Conservation (phyloP, 1,140 invertebrate genomes). For the Ladona fulva region DNA sequence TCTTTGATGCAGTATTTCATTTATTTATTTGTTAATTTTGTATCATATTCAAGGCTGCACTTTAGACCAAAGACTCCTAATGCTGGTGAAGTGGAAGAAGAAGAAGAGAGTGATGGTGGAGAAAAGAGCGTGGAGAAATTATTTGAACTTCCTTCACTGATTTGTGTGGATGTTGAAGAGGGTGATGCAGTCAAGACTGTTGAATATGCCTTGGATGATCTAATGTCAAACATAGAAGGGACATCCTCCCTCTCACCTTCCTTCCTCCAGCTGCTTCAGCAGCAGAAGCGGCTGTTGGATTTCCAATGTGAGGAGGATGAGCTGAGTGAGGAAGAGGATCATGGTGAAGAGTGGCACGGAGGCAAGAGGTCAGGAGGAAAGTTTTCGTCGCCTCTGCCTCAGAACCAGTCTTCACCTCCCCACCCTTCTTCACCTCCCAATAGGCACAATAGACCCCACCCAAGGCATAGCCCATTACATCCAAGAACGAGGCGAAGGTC, state of each 20-base stretch:
- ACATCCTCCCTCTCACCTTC: neutral
- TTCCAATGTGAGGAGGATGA: neutral
- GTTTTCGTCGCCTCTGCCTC: neutral
- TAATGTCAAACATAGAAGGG: neutral
- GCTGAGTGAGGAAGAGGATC: neutral
- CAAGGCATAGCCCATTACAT: neutral
- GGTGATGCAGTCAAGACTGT: neutral
- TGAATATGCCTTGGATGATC: neutral
- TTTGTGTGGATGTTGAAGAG: neutral
- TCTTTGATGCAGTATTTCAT: too few species aligned
- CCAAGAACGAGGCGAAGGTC: neutral
- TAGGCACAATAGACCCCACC: neutral
- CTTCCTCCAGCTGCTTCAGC: neutral
- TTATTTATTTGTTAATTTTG: too few species aligned
- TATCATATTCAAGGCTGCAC: neutral
- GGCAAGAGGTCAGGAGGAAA: neutral
- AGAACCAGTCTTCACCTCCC: neutral
- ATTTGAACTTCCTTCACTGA: neutral
- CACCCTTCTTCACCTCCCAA: neutral
- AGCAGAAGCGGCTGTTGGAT: neutral
- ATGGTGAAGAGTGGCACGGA: neutral
- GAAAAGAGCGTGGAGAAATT: neutral
- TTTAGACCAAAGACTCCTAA: neutral
- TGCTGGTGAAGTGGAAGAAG: neutral
- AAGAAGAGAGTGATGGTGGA: conserved; percentile 3